Evolutionary conservation across 1,140 invertebrate species (phyloP).

Genomic region (Gyrodactylus bullatarudis): DNA sequence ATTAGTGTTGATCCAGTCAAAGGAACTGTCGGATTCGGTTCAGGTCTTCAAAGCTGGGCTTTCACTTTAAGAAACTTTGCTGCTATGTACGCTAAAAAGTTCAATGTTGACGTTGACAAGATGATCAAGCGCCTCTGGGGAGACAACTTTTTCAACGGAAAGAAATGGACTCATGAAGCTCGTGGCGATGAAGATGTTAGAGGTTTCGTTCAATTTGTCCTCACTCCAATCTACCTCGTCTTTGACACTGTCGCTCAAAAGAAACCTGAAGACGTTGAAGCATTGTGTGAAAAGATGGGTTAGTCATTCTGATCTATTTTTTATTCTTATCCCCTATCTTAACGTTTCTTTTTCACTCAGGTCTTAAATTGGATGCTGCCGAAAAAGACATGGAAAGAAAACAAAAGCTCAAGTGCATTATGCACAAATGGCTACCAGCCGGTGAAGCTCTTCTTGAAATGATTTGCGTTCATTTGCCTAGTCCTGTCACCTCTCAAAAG

Average conservation of each 20-base stretch:
- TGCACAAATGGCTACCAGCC: slow-evolving; percentile 93
- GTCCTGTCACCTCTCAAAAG: slow-evolving; percentile 84
- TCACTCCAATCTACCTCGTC: slow-evolving; percentile 93
- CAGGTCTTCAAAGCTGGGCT: slow-evolving; percentile 90
- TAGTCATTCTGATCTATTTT: slow-evolving; percentile 15
- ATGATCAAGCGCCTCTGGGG: slow-evolving; percentile 70
- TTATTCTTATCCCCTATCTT: background rate
- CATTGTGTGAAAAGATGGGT: slow-evolving; percentile 35
- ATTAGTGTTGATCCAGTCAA: slow-evolving; percentile 54
- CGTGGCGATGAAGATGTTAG: slow-evolving; percentile 39
- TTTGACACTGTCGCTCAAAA: slow-evolving; percentile 93
- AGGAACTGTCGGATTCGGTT: slow-evolving; percentile 94
- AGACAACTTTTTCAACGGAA: slow-evolving; percentile 49
- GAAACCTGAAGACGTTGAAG: slow-evolving; percentile 58
- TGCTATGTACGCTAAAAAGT: slow-evolving; percentile 91
- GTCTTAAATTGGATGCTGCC: slow-evolving; percentile 42
- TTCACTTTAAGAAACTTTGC: slow-evolving; percentile 97
- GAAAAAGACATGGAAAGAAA: slow-evolving; percentile 59
- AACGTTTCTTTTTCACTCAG: slow-evolving; percentile 21
- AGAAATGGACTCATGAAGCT: slow-evolving; percentile 68
- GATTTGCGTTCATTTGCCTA: slow-evolving; percentile 96
- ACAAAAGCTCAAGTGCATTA: slow-evolving; percentile 29
- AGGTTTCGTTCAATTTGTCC: slow-evolving; percentile 87
- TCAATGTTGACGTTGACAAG: slow-evolving; percentile 75
- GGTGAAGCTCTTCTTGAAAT: slow-evolving; percentile 96